phyloP scores from a whole-genome alignment of 1,140 invertebrate species.

The Leptonema lineaticorne region DNA sequence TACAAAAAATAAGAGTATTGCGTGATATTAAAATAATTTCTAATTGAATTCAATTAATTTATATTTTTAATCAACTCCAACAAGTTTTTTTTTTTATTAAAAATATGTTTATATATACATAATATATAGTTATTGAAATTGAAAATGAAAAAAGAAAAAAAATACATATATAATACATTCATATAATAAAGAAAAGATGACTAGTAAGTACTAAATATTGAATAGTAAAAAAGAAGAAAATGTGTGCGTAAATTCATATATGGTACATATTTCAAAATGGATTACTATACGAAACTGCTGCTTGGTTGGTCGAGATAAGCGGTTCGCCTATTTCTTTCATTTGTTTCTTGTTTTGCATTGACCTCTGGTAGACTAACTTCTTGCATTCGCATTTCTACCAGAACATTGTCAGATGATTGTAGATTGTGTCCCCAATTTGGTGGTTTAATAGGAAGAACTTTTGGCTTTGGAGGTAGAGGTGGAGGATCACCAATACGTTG shows the following conservation, averaged over 20 bases:
- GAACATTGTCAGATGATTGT: background rate
- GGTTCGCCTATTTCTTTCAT: conserved; percentile 44
- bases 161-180: too few relatives aligned
- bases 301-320: conserved; percentile 63
- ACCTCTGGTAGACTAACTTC: conserved; percentile 44
- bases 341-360: conserved; percentile 40
- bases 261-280: background rate
- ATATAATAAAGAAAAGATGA: background rate
- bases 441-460: conserved; percentile 59
- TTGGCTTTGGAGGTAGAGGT: conserved; percentile 60
- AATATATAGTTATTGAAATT: too few relatives aligned
- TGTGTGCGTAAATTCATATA: background rate
- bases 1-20: too few relatives aligned
- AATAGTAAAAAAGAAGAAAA: background rate
- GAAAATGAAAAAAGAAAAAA: too few relatives aligned
- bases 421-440: conserved; percentile 56
- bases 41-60: too few relatives aligned
- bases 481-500: conserved; percentile 49
- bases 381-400: conserved; percentile 35
- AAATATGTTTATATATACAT: too few relatives aligned
- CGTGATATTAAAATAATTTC: too few relatives aligned
- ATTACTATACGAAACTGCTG: conserved; percentile 62
- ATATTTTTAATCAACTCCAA: too few relatives aligned
- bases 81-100: too few relatives aligned
- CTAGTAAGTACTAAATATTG: conserved; percentile 15